phyloP scores from a whole-genome alignment of 2,797 vertebrate species.

The Clangula hyemalis region DNA sequence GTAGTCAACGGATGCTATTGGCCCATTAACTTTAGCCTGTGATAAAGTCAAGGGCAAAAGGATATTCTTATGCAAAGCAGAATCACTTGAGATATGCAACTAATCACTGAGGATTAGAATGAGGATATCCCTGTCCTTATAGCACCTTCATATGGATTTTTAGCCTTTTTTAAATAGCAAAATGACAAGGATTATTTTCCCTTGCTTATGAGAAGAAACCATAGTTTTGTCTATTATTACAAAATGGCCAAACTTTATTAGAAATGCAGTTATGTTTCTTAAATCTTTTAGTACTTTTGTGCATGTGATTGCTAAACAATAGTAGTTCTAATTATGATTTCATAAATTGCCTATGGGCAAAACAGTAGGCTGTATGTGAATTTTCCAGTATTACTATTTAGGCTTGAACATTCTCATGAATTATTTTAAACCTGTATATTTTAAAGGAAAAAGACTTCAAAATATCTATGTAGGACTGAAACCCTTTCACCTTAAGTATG shows the following conservation, averaged over 20 bases:
- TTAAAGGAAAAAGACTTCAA: constrained; percentile 20
- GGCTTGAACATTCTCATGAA: constrained; percentile 1
- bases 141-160: constrained; percentile 14
- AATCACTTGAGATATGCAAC: constrained; percentile 36
- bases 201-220: not conserved
- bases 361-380: not conserved
- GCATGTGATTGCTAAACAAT: constrained; percentile 57
- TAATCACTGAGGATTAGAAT: constrained; percentile 64
- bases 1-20: constrained; percentile 58
- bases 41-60: constrained; percentile 69
- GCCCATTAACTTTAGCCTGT: constrained; percentile 68
- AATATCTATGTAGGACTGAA: not conserved
- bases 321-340: constrained; percentile 39
- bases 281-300: constrained; percentile 49
- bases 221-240: constrained; percentile 15
- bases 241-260: constrained; percentile 39
- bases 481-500: not conserved
- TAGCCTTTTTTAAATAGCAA: not conserved
- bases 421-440: constrained; percentile 16
- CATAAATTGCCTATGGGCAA: constrained; percentile 35
- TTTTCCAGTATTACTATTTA: not conserved
- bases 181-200: not conserved
- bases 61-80: constrained; percentile 60
- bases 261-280: constrained; percentile 56
- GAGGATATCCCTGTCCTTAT: constrained; percentile 30